A percentile compares a stretch with the other conserved stretches of the same genome.
These are phyloP conservation scores for Atractosteus spatula DNA, from an alignment of 2,113 vertebrate species.

Conservation along the genomic window DNA sequence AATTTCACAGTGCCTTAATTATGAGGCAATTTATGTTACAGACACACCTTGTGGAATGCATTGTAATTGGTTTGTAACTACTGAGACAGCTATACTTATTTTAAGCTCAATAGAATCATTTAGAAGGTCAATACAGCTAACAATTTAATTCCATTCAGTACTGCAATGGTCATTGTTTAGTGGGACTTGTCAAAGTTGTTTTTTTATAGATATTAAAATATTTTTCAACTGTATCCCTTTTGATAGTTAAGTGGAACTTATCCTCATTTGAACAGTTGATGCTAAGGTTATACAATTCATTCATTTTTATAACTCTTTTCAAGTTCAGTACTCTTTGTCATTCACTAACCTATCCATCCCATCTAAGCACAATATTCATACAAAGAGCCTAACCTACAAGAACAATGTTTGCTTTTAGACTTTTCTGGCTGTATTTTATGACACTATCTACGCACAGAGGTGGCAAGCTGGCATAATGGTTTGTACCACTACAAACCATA, in stretches of 20 bases:
- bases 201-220: slow-evolving; percentile 41
- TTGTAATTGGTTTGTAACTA: slow-evolving; percentile 11
- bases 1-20: too few relatives aligned
- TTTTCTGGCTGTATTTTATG: too few relatives aligned
- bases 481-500: too few relatives aligned
- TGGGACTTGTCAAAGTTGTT: slow-evolving; percentile 37
- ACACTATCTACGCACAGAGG: too few relatives aligned
- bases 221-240: slow-evolving; percentile 37
- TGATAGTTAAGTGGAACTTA: slow-evolving; percentile 34
- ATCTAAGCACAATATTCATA: slow-evolving; percentile 37
- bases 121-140: slow-evolving; percentile 39
- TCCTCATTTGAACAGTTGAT: slow-evolving; percentile 45
- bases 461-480: too few relatives aligned
- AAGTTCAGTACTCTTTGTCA: slow-evolving; percentile 44
- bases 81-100: slow-evolving; percentile 29
- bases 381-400: neutral
- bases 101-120: slow-evolving; percentile 26
- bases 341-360: slow-evolving; percentile 48
- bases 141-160: slow-evolving; percentile 38
- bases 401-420: too few relatives aligned
- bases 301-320: slow-evolving; percentile 39
- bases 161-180: slow-evolving; percentile 38
- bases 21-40: neutral
- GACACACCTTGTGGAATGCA: slow-evolving; percentile 2
- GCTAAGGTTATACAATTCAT: slow-evolving; percentile 60